These are phyloP conservation scores for Merops nubicus DNA, from an alignment of 2,113 vertebrate species.

Conservation along the genomic window DNA sequence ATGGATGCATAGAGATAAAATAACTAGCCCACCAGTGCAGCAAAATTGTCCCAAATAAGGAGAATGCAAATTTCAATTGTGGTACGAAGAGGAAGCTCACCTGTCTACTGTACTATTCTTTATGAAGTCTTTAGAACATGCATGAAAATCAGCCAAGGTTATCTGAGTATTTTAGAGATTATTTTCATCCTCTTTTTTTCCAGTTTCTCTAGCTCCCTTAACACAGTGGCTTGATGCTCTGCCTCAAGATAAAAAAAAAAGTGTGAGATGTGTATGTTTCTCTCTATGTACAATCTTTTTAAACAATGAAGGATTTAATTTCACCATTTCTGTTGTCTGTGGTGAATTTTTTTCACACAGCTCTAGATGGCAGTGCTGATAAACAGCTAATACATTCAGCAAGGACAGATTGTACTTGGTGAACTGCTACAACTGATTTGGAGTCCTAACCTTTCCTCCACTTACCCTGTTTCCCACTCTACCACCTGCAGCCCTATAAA, in stretches of 20 bases:
- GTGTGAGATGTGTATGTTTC: rapidly evolving
- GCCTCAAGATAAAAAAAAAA: neutral
- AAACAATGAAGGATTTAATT: neutral
- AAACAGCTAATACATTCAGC: slow-evolving; percentile 28
- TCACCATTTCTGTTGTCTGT: neutral
- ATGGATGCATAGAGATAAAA: neutral
- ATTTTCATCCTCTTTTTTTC: neutral
- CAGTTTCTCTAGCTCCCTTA: neutral
- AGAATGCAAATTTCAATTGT: neutral
- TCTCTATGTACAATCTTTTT: neutral
- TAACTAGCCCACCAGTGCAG: neutral
- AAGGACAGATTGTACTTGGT: slow-evolving; percentile 53
- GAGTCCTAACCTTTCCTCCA: slow-evolving; percentile 67
- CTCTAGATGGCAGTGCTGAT: slow-evolving; percentile 71
- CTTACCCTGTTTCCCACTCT: slow-evolving; percentile 55
- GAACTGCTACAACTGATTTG: slow-evolving; percentile 41
- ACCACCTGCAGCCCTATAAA: slow-evolving; percentile 72
- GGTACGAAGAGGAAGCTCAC: neutral
- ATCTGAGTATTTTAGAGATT: neutral
- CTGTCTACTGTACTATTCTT: neutral
- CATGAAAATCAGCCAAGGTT: neutral
- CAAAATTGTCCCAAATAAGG: neutral
- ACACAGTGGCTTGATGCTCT: neutral
- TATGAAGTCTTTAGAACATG: neutral
- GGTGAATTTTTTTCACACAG: slow-evolving; percentile 36